A percentile compares a stretch with the other conserved stretches of the same genome.
Conservation (phyloP, 2,113 vertebrate species). For the Peromyscus polionotus region DNA sequence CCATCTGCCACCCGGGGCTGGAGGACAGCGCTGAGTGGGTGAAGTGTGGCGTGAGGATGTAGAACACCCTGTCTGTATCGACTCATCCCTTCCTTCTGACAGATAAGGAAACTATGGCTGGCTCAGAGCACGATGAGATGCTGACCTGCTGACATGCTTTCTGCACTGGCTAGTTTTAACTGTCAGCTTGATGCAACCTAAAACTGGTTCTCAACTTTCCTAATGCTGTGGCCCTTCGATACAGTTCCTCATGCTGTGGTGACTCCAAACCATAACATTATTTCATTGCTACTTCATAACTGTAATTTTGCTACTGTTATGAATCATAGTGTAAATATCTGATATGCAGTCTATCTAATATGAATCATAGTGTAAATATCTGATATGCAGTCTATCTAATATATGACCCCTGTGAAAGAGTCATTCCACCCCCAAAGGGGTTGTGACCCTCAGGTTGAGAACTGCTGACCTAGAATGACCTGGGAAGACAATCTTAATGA, state of each 20-base stretch:
- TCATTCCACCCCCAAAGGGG: background rate
- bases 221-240: background rate
- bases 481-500: background rate
- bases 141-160: background rate
- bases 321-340: background rate
- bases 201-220: background rate
- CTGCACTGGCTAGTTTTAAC: background rate
- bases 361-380: background rate
- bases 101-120: background rate
- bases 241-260: background rate
- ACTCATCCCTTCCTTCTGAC: background rate
- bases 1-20: background rate
- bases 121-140: background rate
- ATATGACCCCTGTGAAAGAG: background rate
- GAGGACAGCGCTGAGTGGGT: background rate
- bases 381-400: background rate
- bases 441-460: background rate
- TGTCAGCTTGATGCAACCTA: background rate
- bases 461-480: background rate
- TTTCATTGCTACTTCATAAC: background rate
- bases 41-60: background rate
- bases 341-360: background rate
- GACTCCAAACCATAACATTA: background rate
- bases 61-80: background rate
- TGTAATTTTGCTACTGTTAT: background rate